Conservation (phyloP, 2,797 vertebrate species). For the Orestias chungarensis region DNA sequence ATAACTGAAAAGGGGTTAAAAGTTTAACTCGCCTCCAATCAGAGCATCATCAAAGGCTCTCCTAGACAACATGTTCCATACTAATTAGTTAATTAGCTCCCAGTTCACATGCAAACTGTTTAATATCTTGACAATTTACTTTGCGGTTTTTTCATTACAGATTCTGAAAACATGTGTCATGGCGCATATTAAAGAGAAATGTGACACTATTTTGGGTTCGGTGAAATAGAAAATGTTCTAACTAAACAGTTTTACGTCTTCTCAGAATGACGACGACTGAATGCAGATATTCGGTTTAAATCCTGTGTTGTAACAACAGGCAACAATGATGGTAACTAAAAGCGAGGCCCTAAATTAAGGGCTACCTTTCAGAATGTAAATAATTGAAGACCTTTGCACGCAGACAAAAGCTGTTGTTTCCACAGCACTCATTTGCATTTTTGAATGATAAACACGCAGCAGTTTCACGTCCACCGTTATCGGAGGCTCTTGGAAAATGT, state of each 20-base stretch:
- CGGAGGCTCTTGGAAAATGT: constrained; percentile 6
- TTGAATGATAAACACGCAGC: background rate
- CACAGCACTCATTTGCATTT: constrained; percentile 2
- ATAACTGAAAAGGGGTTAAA: background rate
- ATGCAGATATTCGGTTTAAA: background rate
- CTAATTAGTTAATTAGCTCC: background rate
- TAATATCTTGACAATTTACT: background rate
- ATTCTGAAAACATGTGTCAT: background rate
- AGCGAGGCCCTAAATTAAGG: background rate
- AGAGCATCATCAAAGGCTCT: background rate
- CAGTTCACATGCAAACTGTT: background rate
- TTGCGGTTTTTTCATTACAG: background rate
- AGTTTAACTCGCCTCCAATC: background rate
- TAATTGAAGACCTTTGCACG: background rate
- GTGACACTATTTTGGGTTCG: background rate
- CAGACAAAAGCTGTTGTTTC: constrained; percentile 1
- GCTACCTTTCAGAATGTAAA: background rate
- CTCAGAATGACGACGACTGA: background rate
- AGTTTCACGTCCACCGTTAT: background rate
- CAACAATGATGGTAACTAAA: background rate
- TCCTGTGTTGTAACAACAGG: background rate
- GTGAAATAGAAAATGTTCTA: no score
- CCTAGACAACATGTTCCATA: background rate
- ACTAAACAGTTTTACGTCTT: background rate
- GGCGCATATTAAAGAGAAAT: background rate